Evolutionary conservation across 64 coral and sea anemone species (phyloP), one percentile per base, ranked within the genome.

Genomic region (Astreopora myriophthalma): DNA sequence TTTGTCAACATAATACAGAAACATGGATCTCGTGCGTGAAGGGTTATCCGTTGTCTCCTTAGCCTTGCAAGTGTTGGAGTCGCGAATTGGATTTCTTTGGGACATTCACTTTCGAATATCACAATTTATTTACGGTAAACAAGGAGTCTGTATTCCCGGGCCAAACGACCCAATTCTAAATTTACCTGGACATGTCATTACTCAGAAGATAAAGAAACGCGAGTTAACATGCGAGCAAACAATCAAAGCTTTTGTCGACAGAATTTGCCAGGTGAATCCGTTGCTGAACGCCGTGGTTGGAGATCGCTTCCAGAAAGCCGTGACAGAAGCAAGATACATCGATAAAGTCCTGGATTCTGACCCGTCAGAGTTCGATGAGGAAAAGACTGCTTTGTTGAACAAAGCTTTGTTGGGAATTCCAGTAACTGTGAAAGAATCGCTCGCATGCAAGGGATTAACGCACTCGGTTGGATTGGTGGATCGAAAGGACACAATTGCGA

Each of bases 391-490:
- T 17, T 70, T 96, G 22, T 34, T 93, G 27, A 67, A 57, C n/a
- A 96, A 96, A 74, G 73, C 71, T 52, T 72, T 96, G 23, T 71
- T 96, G 11, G 95, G 95, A 34, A 73, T 96, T 52, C 95, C 95
- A 2, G 40, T 93, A 16, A 96, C 95, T 0, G 71, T 96, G 13
- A 96, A 96, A 39, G 95, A 96, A 52, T 96, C 95, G 23, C 89
- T 96, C 5, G 73, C 91, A 52, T 96, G 95, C 12, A 40, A 86
- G 28, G 91, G 91, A 27, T 48, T 93, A 44, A 34, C 95, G 13
- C 48, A 96, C 23, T 96, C 95, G 1, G 93, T 86, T 20, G 95
- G 95, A 11, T n/a, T 96, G 3, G 95, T 96, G 33, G 91, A 96
- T 44, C 86, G 95, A 8, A 96, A 86, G 62, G 73, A 93, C 10